A percentile compares a stretch with the other conserved stretches of the same genome.
Evolutionary conservation across 1,140 invertebrate species (phyloP).

Genomic region (Pseudomyrmex concolor): DNA sequence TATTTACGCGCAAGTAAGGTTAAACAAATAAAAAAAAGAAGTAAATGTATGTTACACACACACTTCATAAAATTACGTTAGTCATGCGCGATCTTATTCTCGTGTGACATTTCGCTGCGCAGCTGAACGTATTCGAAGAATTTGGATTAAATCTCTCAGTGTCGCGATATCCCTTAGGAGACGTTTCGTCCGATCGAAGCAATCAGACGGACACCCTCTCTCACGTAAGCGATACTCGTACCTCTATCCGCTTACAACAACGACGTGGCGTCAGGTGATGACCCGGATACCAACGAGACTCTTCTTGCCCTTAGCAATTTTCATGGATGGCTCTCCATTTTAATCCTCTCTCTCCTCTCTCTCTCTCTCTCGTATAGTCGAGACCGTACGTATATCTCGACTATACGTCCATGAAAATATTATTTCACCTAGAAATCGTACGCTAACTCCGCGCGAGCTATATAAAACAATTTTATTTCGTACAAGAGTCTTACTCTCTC

Average conservation of each 20-base stretch:
- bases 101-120: neutral
- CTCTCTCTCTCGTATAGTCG: neutral
- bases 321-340: slow-evolving; percentile 39
- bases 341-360: neutral
- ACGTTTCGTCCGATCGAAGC: slow-evolving; percentile 48
- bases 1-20: no score
- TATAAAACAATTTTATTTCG: neutral
- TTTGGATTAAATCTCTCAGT: slow-evolving; percentile 53
- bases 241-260: slow-evolving; percentile 42
- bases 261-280: slow-evolving; percentile 21
- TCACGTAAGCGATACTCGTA: slow-evolving; percentile 38
- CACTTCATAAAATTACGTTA: no score
- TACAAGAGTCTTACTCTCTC: no score
- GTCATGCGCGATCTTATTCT: no score
- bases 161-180: slow-evolving; percentile 42
- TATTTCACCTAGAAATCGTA: neutral
- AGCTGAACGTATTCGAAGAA: slow-evolving; percentile 32
- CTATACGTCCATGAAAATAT: neutral
- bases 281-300: slow-evolving; percentile 46
- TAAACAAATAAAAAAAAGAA: no score
- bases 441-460: neutral
- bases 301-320: slow-evolving; percentile 64
- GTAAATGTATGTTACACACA: no score
- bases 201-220: slow-evolving; percentile 59
- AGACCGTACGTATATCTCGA: no score